These are phyloP conservation scores for Pycnomerus fuliginosus DNA, from an alignment of 2,888 invertebrate species.

Conservation along the genomic window DNA sequence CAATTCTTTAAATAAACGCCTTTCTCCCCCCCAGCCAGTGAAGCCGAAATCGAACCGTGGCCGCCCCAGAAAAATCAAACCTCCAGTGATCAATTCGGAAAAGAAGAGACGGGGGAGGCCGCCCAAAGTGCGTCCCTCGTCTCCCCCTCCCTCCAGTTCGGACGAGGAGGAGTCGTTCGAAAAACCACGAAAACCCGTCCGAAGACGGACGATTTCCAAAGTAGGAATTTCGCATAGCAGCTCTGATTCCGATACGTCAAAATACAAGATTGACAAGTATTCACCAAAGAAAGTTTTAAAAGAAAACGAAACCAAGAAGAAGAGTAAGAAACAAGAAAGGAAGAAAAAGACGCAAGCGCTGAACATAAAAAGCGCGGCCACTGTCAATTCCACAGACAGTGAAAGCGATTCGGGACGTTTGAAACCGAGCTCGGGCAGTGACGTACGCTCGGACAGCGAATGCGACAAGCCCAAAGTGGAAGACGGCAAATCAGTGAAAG, in stretches of 20 bases:
- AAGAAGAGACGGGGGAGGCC: conserved; percentile 45
- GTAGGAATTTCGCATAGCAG: conserved; percentile 32
- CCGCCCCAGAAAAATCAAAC: conserved; percentile 53
- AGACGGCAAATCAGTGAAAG: conserved; percentile 58
- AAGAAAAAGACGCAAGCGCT: conserved; percentile 48
- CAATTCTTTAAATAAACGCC: conserved; percentile 11
- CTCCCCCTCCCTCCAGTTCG: conserved; percentile 45
- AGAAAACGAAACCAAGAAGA: conserved; percentile 31
- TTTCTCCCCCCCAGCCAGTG: conserved; percentile 12
- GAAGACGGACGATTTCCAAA: conserved; percentile 36
- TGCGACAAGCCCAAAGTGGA: conserved; percentile 44
- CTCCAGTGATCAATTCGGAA: conserved; percentile 23
- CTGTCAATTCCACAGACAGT: conserved; percentile 34
- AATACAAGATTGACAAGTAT: conserved; percentile 25
- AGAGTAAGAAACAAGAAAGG: conserved; percentile 28
- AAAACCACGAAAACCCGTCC: conserved; percentile 38
- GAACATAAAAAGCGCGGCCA: conserved; percentile 33
- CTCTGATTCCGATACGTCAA: conserved; percentile 31
- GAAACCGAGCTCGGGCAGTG: conserved; percentile 25
- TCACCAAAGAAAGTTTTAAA: conserved; percentile 29
- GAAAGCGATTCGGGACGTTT: conserved; percentile 30
- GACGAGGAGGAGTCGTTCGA: conserved; percentile 47
- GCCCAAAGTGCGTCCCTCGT: conserved; percentile 41
- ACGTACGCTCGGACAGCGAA: conserved; percentile 36
- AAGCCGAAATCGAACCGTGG: neutral